Evolutionary conservation across 2,888 invertebrate genomes (phyloP), one percentile per base, ranked within the genome.

Genomic region (Archips xylosteana): DNA sequence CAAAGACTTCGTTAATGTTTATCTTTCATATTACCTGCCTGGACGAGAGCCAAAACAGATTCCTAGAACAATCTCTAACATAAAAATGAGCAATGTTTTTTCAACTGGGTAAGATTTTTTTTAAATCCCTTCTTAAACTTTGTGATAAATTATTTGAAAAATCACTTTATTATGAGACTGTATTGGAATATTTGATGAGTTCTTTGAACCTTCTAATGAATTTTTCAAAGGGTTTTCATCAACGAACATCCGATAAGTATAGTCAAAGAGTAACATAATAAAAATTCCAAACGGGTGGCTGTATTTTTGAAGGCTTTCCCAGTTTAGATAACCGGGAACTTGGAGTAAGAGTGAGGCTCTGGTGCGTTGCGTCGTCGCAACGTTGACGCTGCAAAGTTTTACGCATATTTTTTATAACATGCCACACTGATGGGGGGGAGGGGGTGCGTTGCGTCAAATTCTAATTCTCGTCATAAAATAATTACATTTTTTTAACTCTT

Each of bases 401-500:
- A 23, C 23, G 1, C 23, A 23, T 1, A 23, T 23, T 23, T 23
- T 23, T 23, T 23, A 23, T 23, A 1, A 23, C 23, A 23, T 23
- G 23, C 23, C 23, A 23, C 23, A 23, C 1, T 23, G 23, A 23
- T 23, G n/a, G n/a, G n/a, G n/a, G n/a, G n/a, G n/a, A n/a, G n/a
- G n/a, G n/a, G n/a, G n/a, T n/a, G 23, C 23, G 23, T 23, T 23
- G 23, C 23, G 23, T 23, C 23, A 23, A 23, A 23, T 23, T 23
- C 23, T 23, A 23, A 23, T 23, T 23, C 1, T 23, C 1, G 23
- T 23, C 23, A 23, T 23, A 72, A 60, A 42, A 1, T 54, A 66
- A 73, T 73, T 68, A 73, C 73, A 73, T 63, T 34, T 57, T 73
- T 49, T 45, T 51, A 5, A 8, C 62, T 45, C 67, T 54, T 51